Conservation (phyloP, 2,888 invertebrate species). For the Tetrapedia diversipes region DNA sequence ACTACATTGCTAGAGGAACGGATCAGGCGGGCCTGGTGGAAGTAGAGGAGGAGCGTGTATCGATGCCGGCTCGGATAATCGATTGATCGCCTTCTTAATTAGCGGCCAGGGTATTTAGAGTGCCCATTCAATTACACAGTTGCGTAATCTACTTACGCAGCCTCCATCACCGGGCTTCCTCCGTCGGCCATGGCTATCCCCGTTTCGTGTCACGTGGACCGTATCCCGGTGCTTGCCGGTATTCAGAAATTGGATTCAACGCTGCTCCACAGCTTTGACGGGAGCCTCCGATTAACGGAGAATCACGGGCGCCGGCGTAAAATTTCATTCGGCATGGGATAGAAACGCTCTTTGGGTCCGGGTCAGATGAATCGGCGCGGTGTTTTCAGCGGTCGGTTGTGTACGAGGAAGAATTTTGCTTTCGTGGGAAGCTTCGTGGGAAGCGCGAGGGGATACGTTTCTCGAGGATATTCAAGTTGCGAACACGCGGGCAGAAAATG, state of each 20-base stretch:
- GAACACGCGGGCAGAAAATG: no score
- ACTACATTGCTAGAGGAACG: conserved; percentile 56
- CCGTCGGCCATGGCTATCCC: conserved; percentile 38
- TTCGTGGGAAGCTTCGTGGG: no score
- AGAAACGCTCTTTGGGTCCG: background rate
- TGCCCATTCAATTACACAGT: conserved; percentile 74
- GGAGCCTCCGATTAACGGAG: conserved; percentile 40
- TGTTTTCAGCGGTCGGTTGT: no score
- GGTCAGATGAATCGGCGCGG: no score
- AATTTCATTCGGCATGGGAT: conserved; percentile 6
- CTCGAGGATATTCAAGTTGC: no score
- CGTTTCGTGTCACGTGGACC: conserved; percentile 39
- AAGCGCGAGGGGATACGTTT: no score
- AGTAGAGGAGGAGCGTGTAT: conserved; percentile 59
- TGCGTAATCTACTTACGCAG: conserved; percentile 70
- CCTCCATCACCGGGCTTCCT: conserved; percentile 30
- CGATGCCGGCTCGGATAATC: conserved; percentile 67
- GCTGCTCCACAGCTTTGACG: conserved; percentile 31
- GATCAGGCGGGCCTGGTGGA: conserved; percentile 46
- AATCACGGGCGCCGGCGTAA: conserved; percentile 10
- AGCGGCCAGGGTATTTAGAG: conserved; percentile 68
- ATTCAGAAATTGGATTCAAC: conserved; percentile 38
- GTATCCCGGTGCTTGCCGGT: conserved; percentile 32
- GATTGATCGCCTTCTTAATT: conserved; percentile 76
- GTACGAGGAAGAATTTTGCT: no score